These are phyloP conservation scores for Pterocles burchelli DNA, from an alignment of 2,113 vertebrate species.

Conservation along the genomic window DNA sequence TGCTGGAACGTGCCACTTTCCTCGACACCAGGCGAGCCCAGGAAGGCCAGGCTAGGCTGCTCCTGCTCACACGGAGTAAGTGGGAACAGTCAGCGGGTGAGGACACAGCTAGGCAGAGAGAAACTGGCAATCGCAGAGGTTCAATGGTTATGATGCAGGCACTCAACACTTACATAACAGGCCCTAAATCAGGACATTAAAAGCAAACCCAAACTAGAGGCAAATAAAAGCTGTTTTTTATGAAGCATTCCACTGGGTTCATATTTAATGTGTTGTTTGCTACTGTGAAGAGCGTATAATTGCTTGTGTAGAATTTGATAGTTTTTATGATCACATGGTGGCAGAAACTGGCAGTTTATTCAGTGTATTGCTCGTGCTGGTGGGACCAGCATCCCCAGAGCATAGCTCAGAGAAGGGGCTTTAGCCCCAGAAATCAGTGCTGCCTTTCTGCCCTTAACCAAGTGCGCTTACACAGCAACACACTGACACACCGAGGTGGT, in stretches of 20 bases:
- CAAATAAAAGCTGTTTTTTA: not conserved
- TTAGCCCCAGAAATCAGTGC: not conserved
- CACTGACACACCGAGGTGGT: not conserved
- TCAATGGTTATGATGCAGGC: not conserved
- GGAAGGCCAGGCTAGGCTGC: not conserved
- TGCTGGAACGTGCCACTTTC: rapidly evolving
- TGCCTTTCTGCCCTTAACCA: not conserved
- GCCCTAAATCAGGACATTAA: not conserved
- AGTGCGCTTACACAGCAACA: not conserved
- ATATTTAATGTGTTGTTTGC: not conserved
- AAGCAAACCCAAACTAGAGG: not conserved
- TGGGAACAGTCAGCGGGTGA: not conserved
- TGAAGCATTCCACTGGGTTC: not conserved
- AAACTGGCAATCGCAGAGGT: rapidly evolving
- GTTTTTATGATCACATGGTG: not conserved
- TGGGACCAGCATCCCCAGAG: not conserved
- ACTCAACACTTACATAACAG: not conserved
- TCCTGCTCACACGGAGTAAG: rapidly evolving
- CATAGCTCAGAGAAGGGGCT: not conserved
- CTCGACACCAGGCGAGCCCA: not conserved
- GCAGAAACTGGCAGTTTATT: not conserved
- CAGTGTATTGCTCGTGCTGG: not conserved
- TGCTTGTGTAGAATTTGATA: not conserved
- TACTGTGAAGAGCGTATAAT: not conserved
- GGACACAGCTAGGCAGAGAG: not conserved